Conservation (phyloP, 2,797 vertebrate species). For the Leptatherina wallacei region DNA sequence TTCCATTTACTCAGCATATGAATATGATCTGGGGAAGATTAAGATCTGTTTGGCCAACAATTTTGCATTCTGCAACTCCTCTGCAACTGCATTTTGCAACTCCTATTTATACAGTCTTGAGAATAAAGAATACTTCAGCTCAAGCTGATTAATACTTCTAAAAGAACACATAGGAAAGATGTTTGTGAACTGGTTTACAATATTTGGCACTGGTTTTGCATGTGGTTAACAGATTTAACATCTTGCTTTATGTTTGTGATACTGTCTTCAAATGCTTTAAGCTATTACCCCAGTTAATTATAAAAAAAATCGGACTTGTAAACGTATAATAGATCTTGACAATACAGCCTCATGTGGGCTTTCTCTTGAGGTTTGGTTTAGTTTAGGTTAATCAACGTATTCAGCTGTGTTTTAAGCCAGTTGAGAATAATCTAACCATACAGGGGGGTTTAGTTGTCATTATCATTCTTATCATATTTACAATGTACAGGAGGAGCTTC, state of each 20-base stretch:
- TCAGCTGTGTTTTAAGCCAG: constrained; percentile 22
- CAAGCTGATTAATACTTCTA: too few relatives aligned
- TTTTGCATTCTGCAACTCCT: too few relatives aligned
- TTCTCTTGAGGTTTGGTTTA: neutral
- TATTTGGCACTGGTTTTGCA: neutral
- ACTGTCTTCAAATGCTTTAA: neutral
- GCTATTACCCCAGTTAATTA: neutral
- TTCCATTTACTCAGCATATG: too few relatives aligned
- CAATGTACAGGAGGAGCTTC: constrained; percentile 14
- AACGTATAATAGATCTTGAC: neutral
- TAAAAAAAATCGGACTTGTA: neutral
- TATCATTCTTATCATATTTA: constrained; percentile 51
- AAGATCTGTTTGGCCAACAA: too few relatives aligned
- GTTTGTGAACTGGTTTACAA: too few relatives aligned
- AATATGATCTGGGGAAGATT: too few relatives aligned
- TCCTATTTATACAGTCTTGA: too few relatives aligned
- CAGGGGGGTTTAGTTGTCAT: constrained; percentile 29
- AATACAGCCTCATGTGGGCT: neutral
- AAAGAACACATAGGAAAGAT: too few relatives aligned
- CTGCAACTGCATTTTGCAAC: too few relatives aligned
- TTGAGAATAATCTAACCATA: neutral
- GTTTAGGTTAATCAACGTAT: neutral
- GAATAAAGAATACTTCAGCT: too few relatives aligned
- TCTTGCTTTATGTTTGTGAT: neutral
- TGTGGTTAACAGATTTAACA: neutral